These are phyloP conservation scores for Notiomystis cincta DNA, from an alignment of 2,113 vertebrate genomes.

Conservation along the genomic window DNA sequence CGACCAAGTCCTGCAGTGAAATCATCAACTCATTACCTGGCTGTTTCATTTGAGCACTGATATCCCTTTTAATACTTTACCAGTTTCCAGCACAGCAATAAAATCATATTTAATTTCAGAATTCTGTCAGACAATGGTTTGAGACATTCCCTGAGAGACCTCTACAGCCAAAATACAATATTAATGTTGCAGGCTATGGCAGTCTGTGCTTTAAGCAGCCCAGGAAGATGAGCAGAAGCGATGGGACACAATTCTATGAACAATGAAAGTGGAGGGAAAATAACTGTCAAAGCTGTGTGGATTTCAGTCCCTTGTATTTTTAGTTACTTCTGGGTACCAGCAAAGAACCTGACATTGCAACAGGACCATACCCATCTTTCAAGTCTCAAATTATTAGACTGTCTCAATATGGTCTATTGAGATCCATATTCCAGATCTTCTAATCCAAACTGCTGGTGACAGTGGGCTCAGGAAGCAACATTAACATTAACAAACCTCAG, in stretches of 20 bases:
- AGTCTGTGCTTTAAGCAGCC: background rate
- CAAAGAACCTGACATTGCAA: background rate
- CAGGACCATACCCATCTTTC: background rate
- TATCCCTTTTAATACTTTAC: background rate
- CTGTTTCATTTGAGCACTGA: background rate
- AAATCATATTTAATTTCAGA: background rate
- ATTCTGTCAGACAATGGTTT: background rate
- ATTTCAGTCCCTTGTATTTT: background rate
- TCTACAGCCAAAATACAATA: background rate
- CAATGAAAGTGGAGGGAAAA: background rate
- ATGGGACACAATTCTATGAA: background rate
- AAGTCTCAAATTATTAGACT: background rate
- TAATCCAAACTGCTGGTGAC: background rate
- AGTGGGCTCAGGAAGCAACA: background rate
- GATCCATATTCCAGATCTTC: background rate
- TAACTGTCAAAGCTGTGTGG: background rate
- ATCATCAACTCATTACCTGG: background rate
- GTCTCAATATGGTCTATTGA: background rate
- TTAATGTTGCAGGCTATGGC: background rate
- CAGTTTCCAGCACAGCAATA: background rate
- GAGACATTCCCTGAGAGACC: background rate
- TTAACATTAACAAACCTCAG: background rate
- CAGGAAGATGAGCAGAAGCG: background rate
- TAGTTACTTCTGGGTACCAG: background rate
- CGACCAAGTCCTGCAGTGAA: background rate